A percentile compares a stretch with the other conserved stretches of the same genome.
Evolutionary conservation across 1,140 invertebrate genomes (phyloP).

Genomic region (Camponotus pennsylvanicus): DNA sequence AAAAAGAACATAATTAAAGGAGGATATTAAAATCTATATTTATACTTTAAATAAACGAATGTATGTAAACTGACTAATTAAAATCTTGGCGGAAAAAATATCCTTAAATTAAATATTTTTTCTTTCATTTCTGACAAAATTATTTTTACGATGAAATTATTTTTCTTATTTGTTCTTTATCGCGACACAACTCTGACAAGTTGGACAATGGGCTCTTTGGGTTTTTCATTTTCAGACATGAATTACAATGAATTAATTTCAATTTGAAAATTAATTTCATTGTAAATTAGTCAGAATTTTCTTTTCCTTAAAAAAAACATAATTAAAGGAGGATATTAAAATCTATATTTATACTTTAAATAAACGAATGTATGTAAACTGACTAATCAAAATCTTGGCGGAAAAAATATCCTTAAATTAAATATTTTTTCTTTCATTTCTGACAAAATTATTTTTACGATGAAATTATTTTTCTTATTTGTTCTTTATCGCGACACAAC

Average conservation of each 20-base stretch:
- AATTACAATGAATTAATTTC: neutral
- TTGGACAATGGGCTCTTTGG: neutral
- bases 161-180: neutral
- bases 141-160: neutral
- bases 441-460: no score
- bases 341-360: no score
- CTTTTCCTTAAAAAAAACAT: neutral
- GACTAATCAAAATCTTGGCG: neutral
- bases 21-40: no score
- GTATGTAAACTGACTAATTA: neutral
- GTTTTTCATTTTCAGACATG: slow-evolving; percentile 43
- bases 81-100: neutral
- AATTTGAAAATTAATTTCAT: neutral
- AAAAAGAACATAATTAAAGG: neutral
- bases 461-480: neutral
- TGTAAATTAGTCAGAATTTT: neutral
- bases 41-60: neutral
- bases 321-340: no score
- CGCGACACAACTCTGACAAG: neutral
- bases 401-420: neutral
- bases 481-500: neutral
- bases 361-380: neutral
- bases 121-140: neutral
- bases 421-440: neutral
- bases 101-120: neutral